Base-by-base conservation (phyloP, 2,113 vertebrate genomes). In the Capreolus pygargus region DNA sequence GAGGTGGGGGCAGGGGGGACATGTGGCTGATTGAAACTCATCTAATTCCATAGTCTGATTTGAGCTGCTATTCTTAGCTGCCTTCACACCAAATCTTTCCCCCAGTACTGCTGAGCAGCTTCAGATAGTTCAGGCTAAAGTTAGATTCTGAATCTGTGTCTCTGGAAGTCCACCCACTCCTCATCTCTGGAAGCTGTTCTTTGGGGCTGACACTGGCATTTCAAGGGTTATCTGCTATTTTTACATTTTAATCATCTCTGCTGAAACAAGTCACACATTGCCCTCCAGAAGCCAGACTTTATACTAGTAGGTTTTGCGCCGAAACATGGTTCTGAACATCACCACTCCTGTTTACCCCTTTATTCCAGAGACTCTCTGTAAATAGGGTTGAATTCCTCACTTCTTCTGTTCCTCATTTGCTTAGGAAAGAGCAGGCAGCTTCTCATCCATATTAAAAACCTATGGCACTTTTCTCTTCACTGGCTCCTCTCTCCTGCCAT, bases 61-160 rank as follows among this genome's bases (percentile, higher is more conserved):
- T 88, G 93, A 95, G 91, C 57, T 94, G 83, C 95, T 98, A 97
- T 97, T 98, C 96, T 97, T 97, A 97, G 97, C 78, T 33, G 67
- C 78, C 93, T 98, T 98, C 97, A 95, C 97, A 97, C 96, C 93
- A 91, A 88, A 96, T 93, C 91, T 92, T 90, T 78, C 93, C 97
- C 97, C 89, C 13, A 54, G 96, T 84, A 60, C 93, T 89, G 96
- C 96, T 85, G 89, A 96, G 79, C 95, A 94, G 91, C 96, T 97
- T 91, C 96, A 97, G 91, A 97, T 97, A 97, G 98, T 97, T 97
- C 97, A 98, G 86, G 97, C 97, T 97, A 97, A 98, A 98, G 96
- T 98, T 98, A 97, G 97, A 86, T 84, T 92, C 93, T 50, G 94
- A 98, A 97, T 98, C 92, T 97, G 93, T 97, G 93, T 91, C 85